Conservation (phyloP, 2,888 invertebrate genomes). For the Iselma pallidipennis region DNA sequence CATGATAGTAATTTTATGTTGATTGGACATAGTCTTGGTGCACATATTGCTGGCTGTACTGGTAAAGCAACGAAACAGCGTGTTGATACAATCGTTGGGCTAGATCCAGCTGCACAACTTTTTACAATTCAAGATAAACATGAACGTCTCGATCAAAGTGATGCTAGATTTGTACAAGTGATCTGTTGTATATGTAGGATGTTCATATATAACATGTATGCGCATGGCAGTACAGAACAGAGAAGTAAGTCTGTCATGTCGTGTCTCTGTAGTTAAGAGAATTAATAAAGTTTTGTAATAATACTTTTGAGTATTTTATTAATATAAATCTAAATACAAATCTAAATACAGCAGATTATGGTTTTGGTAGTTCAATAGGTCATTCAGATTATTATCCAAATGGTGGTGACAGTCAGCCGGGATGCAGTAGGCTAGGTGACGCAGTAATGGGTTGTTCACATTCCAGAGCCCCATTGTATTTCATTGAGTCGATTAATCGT, state of each 20-base stretch:
- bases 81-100: conserved; percentile 44
- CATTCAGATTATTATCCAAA: conserved; percentile 51
- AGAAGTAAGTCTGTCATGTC: too few relatives aligned
- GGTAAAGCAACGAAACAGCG: conserved; percentile 33
- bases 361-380: conserved; percentile 39
- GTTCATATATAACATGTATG: too few relatives aligned
- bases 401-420: conserved; percentile 49
- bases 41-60: conserved; percentile 44
- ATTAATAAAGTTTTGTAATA: too few relatives aligned
- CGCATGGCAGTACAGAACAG: too few relatives aligned
- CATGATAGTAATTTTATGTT: conserved; percentile 32
- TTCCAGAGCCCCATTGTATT: conserved; percentile 53
- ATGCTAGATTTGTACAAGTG: conserved; percentile 48
- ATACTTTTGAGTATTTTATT: too few relatives aligned
- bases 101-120: conserved; percentile 49
- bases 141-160: conserved; percentile 44
- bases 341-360: conserved; percentile 35
- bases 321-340: too few relatives aligned
- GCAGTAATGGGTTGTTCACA: conserved; percentile 55
- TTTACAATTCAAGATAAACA: conserved; percentile 34
- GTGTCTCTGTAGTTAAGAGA: too few relatives aligned
- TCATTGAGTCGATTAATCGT: conserved; percentile 53
- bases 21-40: conserved; percentile 44
- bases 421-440: conserved; percentile 48
- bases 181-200: too few relatives aligned